phyloP scores from a whole-genome alignment of 2,888 invertebrate species.

The Melinopterus prodromus region DNA sequence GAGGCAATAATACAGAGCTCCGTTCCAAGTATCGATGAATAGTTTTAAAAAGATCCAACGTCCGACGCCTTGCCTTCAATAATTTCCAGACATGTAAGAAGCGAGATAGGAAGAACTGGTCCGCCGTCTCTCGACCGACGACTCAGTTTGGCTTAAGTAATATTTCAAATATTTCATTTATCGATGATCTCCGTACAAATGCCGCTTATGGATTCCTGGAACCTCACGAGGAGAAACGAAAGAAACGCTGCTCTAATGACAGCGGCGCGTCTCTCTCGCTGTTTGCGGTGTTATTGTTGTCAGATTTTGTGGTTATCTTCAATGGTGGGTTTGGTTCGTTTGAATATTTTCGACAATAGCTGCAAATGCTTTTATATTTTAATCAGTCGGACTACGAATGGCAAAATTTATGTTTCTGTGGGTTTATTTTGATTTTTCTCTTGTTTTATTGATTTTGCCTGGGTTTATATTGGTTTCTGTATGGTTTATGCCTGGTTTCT shows the following conservation, averaged over 20 bases:
- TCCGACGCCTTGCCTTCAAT: not conserved
- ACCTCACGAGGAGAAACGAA: not conserved
- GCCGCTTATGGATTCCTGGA: slow-evolving; percentile 4
- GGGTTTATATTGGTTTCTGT: no score
- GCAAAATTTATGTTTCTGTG: no score
- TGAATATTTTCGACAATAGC: not conserved
- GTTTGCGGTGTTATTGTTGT: not conserved
- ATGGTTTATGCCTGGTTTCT: no score
- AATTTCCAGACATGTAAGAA: not conserved
- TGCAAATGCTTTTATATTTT: not conserved
- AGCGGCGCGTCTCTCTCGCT: not conserved
- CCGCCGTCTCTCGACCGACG: not conserved
- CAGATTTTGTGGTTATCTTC: not conserved
- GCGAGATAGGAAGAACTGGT: not conserved
- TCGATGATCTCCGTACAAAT: slow-evolving; percentile 4
- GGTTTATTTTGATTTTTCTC: no score
- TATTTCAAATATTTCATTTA: slow-evolving; percentile 4
- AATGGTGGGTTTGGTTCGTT: not conserved
- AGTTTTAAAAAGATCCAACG: not conserved
- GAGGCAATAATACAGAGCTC: not conserved
- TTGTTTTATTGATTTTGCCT: no score
- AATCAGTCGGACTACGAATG: not conserved
- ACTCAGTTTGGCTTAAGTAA: slow-evolving; percentile 4
- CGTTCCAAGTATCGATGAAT: not conserved
- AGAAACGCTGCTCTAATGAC: not conserved